Base-by-base conservation (phyloP, 2,797 vertebrate species). In the Toxotes lorentzi region DNA sequence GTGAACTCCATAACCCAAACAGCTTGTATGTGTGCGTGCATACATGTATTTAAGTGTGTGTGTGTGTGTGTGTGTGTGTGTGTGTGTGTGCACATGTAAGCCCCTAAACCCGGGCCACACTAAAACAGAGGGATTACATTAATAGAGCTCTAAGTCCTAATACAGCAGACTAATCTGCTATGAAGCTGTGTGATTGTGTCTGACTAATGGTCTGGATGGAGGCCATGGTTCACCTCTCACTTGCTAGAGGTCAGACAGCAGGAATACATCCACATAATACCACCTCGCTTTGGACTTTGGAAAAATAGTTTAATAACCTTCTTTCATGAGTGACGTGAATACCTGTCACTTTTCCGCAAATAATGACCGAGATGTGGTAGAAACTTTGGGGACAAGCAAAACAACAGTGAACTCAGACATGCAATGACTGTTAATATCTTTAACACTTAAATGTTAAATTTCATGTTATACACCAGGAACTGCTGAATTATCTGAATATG, bases 101-200 rank as follows among this genome's bases (percentile, higher is more conserved):
- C 91, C 87, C 89, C 91, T 93, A 92, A 94, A 91, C 91, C 91
- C 81, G 57, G 87, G 91, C 89, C 89, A 91, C 86, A 89, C 92
- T 94, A 93, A 94, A 95, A 94, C 94, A 95, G 91, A 91, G 91
- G 94, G 94, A 95, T 95, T 95, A 95, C 93, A 94, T 92, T 94
- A 93, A 94, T 94, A 94, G 93, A 94, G 87, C 93, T 93, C 89
- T 93, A 90, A 94, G 74, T 93, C 89, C 91, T 94, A 93, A 94
- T 93, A 94, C 94, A 94, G 89, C 91, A 88, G 88, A 91, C 91
- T 95, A 95, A 95, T 93, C 94, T 94, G 94, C 92, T 91, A 94
- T 92, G 90, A 93, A 92, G 91, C 92, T 91, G 85, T 92, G 91
- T 86, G 92, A 94, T 93, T 94, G 92, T 94, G 92, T 92, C 93